A percentile compares a stretch with the other conserved stretches of the same genome.
Evolutionary conservation across 1,140 invertebrate species (phyloP).

Genomic region (Araneus ventricosus): DNA sequence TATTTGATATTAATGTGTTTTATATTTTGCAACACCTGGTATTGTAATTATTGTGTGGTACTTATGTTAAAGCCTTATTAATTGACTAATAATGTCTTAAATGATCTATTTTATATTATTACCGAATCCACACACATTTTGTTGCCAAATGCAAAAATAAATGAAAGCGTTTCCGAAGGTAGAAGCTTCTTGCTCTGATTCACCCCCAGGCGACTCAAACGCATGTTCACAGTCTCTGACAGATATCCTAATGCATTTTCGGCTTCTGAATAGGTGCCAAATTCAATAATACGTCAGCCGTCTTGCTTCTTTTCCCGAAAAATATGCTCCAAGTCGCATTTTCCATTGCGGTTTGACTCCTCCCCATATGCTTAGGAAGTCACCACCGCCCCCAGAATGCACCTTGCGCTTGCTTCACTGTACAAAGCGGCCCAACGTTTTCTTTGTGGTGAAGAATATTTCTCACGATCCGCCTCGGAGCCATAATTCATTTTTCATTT

Average conservation of each 20-base stretch:
- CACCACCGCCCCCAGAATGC: not conserved
- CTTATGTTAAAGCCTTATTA: too few relatives aligned
- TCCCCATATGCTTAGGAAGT: not conserved
- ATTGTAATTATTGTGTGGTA: too few relatives aligned
- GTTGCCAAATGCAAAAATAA: not conserved
- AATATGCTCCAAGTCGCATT: conserved; percentile 2
- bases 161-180: not conserved
- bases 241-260: not conserved
- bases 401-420: not conserved
- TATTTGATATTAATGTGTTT: too few relatives aligned
- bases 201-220: not conserved
- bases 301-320: not conserved
- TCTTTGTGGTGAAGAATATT: not conserved
- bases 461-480: not conserved
- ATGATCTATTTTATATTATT: too few relatives aligned
- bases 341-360: not conserved
- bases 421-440: not conserved
- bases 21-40: too few relatives aligned
- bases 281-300: not conserved
- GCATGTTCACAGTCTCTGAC: not conserved
- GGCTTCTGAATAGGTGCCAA: not conserved
- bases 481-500: not conserved
- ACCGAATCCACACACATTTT: too few relatives aligned
- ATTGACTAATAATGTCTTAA: too few relatives aligned
- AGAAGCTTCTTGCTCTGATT: not conserved